These are phyloP conservation scores for Mystacides longicornis DNA, from an alignment of 2,888 invertebrate species.

Conservation along the genomic window DNA sequence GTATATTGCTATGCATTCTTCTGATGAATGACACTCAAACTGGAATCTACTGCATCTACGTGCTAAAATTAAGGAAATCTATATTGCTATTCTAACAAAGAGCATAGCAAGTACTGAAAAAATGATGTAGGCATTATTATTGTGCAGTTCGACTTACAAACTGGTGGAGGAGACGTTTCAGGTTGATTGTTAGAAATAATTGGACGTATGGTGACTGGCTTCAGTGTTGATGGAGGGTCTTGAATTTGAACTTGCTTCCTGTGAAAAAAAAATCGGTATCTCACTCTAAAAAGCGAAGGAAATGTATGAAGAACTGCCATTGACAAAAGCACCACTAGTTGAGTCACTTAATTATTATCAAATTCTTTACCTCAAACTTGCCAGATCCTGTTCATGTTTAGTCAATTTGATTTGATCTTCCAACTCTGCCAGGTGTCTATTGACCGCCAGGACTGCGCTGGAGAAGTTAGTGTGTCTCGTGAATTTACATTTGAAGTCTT, in stretches of 20 bases:
- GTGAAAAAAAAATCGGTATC: constrained; percentile 3
- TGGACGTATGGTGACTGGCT: constrained; percentile 16
- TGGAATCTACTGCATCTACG: constrained; percentile 74
- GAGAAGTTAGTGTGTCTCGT: constrained; percentile 83
- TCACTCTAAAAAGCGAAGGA: neutral
- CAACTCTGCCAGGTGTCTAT: constrained; percentile 56
- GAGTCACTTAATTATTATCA: too few relatives aligned
- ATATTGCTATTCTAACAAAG: neutral
- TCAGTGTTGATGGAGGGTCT: constrained; percentile 10
- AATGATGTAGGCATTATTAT: neutral
- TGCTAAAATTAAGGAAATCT: constrained; percentile 28
- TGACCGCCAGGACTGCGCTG: constrained; percentile 72
- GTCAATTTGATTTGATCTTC: constrained; percentile 65
- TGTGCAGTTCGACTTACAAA: constrained; percentile 8
- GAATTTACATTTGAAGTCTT: constrained; percentile 89
- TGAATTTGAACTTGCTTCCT: constrained; percentile 21
- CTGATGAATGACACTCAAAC: constrained; percentile 77
- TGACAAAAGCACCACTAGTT: too few relatives aligned
- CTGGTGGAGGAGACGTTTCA: constrained; percentile 12
- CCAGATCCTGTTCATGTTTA: constrained; percentile 66
- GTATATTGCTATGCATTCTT: constrained; percentile 90
- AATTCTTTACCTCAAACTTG: constrained; percentile 62
- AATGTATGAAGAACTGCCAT: too few relatives aligned
- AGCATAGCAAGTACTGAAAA: neutral
- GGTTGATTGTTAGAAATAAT: constrained; percentile 2